Conservation (phyloP, 2,113 vertebrate species). For the Hipposideros armiger region DNA sequence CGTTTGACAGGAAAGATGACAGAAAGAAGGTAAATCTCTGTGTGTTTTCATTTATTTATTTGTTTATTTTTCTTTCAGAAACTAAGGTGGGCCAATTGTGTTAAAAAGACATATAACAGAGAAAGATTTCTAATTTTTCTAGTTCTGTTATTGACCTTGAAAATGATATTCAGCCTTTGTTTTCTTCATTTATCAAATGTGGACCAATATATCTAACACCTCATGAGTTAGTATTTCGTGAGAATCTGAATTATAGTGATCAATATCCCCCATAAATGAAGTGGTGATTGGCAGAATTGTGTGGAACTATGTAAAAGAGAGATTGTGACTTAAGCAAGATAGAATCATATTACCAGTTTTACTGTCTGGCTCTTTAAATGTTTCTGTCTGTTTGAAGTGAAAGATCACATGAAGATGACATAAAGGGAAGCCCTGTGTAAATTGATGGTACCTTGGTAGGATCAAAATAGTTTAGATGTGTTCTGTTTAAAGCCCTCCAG, state of each 20-base stretch:
- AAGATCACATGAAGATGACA: neutral
- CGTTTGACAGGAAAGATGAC: slow-evolving; percentile 90
- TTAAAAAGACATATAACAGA: neutral
- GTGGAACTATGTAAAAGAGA: slow-evolving; percentile 29
- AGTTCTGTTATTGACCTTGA: slow-evolving; percentile 42
- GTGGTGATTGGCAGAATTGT: slow-evolving; percentile 30
- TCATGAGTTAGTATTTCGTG: neutral
- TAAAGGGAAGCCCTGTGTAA: neutral
- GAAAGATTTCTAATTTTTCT: neutral
- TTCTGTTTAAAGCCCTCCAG: slow-evolving; percentile 19
- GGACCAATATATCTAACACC: slow-evolving; percentile 1
- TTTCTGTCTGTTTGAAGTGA: slow-evolving; percentile 36
- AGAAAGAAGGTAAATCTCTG: slow-evolving; percentile 88
- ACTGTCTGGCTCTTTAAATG: neutral
- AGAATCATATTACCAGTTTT: neutral
- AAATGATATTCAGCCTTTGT: slow-evolving; percentile 25
- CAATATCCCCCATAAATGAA: neutral
- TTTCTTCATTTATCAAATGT: slow-evolving; percentile 42
- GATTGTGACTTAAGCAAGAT: slow-evolving; percentile 26
- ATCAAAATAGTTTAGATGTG: slow-evolving; percentile 23
- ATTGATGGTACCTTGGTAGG: neutral
- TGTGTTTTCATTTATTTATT: neutral
- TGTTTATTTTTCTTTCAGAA: neutral
- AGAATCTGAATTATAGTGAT: slow-evolving; percentile 53
- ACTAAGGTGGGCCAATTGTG: neutral